A percentile compares a stretch with the other conserved stretches of the same genome.
These are phyloP conservation scores for Thymallus thymallus DNA, from an alignment of 2,113 vertebrate genomes.

Conservation along the genomic window DNA sequence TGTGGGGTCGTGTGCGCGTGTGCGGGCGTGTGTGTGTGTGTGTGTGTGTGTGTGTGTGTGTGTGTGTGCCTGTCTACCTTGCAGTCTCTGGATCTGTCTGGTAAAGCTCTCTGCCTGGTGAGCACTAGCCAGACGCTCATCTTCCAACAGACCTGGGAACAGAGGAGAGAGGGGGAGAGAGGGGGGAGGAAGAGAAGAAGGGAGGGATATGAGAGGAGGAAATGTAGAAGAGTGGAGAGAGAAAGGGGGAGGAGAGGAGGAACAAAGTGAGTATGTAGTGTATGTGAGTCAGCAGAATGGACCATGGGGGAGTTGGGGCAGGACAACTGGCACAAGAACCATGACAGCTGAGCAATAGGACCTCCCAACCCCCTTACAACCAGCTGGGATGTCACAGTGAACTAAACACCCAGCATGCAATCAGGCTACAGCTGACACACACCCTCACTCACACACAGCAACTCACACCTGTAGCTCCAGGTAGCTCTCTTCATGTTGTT, in stretches of 20 bases:
- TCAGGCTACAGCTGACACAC: neutral
- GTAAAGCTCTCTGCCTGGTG: conserved; percentile 82
- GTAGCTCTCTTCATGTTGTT: conserved; percentile 77
- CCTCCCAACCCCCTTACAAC: neutral
- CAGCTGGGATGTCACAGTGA: no score
- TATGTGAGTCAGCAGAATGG: conserved; percentile 13
- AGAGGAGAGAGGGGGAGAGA: neutral
- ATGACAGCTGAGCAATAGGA: neutral
- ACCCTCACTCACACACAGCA: neutral
- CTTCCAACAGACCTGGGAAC: conserved; percentile 80
- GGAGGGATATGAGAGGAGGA: neutral
- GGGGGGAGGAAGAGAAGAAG: neutral
- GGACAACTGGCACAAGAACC: neutral
- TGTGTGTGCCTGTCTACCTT: conserved; percentile 58
- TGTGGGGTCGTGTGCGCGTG: neutral
- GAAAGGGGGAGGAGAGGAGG: neutral
- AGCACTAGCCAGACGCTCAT: conserved; percentile 82
- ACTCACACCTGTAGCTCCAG: conserved; percentile 65
- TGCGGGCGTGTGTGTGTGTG: neutral
- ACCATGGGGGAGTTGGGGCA: neutral
- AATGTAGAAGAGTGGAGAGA: neutral
- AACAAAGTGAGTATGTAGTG: no score
- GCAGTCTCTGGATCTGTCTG: conserved; percentile 79
- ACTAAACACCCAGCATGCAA: no score
- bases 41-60: conserved; percentile 2